Evolutionary conservation across 2,113 vertebrate species (phyloP).

Genomic region (Suncus etruscus): DNA sequence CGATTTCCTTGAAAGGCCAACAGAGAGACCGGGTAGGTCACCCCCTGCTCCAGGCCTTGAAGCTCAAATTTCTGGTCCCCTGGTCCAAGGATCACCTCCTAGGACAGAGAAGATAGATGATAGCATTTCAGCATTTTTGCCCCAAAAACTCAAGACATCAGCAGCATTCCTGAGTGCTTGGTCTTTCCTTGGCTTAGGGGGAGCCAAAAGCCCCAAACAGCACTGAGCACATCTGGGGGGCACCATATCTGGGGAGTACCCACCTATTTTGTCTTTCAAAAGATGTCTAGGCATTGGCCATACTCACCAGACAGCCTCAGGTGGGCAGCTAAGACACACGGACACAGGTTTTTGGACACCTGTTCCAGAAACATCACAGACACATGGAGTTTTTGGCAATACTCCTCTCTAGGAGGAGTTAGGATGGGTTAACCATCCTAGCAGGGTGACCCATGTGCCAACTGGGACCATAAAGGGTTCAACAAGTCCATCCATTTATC

Average conservation of each 20-base stretch:
- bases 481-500: not conserved
- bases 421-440: not conserved
- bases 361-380: too few relatives aligned
- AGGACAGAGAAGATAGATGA: not conserved
- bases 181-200: not conserved
- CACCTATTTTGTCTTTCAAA: not conserved
- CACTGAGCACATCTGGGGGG: not conserved
- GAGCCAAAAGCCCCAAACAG: not conserved
- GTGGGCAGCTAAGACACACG: not conserved
- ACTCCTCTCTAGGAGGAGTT: too few relatives aligned
- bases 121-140: not conserved
- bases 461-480: not conserved
- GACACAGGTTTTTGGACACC: too few relatives aligned
- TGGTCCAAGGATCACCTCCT: slow-evolving; percentile 86
- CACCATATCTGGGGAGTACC: too few relatives aligned
- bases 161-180: not conserved
- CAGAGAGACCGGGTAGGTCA: slow-evolving; percentile 87
- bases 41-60: slow-evolving; percentile 86
- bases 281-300: too few relatives aligned
- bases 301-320: not conserved
- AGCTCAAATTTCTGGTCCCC: slow-evolving; percentile 84
- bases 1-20: slow-evolving; percentile 88
- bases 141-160: fast-evolving
- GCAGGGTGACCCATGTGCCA: not conserved
- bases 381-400: too few relatives aligned